These are phyloP conservation scores for Pseudomyrmex pallidus DNA, from an alignment of 1,140 invertebrate genomes.

Conservation along the genomic window DNA sequence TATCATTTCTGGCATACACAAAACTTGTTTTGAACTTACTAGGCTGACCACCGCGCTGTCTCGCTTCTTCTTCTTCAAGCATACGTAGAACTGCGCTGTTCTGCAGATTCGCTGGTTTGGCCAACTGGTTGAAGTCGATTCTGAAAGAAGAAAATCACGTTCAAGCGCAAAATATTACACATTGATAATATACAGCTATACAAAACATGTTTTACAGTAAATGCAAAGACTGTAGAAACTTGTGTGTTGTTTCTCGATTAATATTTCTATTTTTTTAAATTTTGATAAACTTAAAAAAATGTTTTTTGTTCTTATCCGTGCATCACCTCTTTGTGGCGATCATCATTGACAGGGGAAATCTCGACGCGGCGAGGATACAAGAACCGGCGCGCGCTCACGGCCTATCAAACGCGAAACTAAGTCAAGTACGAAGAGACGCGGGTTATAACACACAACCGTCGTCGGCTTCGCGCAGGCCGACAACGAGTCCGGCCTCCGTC, in stretches of 20 bases:
- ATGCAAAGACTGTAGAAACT: no score
- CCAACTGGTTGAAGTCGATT: slow-evolving; percentile 90
- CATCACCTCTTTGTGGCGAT: slow-evolving; percentile 72
- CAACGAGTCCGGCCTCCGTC: slow-evolving; percentile 38
- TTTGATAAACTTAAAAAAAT: no score
- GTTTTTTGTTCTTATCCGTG: no score
- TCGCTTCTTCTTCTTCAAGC: slow-evolving; percentile 91
- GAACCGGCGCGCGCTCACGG: slow-evolving; percentile 58
- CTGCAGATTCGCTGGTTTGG: slow-evolving; percentile 91
- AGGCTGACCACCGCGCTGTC: slow-evolving; percentile 86
- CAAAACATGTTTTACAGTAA: no score
- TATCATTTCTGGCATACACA: neutral
- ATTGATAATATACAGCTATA: no score
- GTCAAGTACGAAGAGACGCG: slow-evolving; percentile 75
- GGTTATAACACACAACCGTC: slow-evolving; percentile 28
- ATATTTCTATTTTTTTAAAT: no score
- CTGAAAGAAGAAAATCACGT: slow-evolving; percentile 83
- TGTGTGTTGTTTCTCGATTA: no score
- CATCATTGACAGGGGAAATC: slow-evolving; percentile 47
- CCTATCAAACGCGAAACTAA: slow-evolving; percentile 76
- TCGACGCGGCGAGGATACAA: slow-evolving; percentile 13
- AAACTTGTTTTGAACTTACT: slow-evolving; percentile 84
- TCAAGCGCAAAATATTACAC: neutral
- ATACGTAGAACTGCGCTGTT: slow-evolving; percentile 92
- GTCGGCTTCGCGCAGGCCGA: slow-evolving; percentile 73